phyloP scores from a whole-genome alignment of 2,888 invertebrate species.

The Candidula unifasciata region DNA sequence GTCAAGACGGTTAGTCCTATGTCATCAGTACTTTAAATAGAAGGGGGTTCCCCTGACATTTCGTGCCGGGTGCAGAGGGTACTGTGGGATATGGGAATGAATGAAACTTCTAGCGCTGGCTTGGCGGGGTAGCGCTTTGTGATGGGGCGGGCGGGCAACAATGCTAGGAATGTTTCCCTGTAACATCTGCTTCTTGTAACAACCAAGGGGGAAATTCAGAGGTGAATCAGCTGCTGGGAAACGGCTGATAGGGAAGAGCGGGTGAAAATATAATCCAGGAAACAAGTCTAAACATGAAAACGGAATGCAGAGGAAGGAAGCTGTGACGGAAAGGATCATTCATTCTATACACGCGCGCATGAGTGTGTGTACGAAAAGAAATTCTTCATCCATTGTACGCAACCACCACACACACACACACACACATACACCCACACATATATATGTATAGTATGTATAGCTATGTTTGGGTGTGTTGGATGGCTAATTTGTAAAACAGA shows the following conservation, averaged over 20 bases:
- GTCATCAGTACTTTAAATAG: constrained; percentile 36
- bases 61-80: background rate
- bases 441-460: background rate
- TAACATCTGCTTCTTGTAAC: constrained; percentile 7
- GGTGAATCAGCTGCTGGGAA: background rate
- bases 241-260: background rate
- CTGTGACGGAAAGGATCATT: no score
- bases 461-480: no score
- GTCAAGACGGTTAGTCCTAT: no score
- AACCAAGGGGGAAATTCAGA: background rate
- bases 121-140: background rate
- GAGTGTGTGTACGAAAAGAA: no score
- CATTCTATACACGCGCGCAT: no score
- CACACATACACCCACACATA: background rate
- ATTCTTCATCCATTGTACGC: no score
- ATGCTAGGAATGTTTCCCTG: background rate
- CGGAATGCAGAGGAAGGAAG: no score
- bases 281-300: no score
- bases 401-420: background rate
- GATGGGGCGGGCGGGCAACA: background rate
- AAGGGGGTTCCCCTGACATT: background rate
- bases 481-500: no score
- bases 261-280: background rate
- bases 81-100: background rate
- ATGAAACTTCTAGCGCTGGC: background rate